A percentile compares a stretch with the other conserved stretches of the same genome.
Evolutionary conservation across 2,797 vertebrate species (phyloP).

Genomic region (Anomalospiza imberbis): DNA sequence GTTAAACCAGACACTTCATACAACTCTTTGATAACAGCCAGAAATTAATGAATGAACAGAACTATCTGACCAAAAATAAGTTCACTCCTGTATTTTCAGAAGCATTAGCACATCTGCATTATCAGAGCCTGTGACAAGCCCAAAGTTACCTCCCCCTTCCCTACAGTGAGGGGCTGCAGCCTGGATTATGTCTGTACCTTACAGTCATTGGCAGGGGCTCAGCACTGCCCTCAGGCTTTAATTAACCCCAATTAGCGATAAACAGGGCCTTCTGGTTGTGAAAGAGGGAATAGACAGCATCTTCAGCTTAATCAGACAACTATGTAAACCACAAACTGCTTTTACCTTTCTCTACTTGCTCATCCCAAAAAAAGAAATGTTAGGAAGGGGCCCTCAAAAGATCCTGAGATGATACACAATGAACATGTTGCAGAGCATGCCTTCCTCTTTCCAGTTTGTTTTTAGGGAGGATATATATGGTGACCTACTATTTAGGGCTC

Average conservation of each 20-base stretch:
- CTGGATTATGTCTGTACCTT: slow-evolving; percentile 33
- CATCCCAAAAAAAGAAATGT: not conserved
- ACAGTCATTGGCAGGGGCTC: slow-evolving; percentile 26
- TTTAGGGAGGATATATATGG: not conserved
- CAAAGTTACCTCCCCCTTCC: not conserved
- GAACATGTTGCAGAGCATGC: not conserved
- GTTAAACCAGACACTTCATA: not conserved
- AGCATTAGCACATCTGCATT: not conserved
- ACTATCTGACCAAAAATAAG: not conserved
- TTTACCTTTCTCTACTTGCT: not conserved
- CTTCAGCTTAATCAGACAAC: not conserved
- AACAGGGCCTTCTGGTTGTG: slow-evolving; percentile 26
- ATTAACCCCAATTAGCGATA: slow-evolving; percentile 69
- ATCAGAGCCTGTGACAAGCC: not conserved
- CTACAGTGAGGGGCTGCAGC: not conserved
- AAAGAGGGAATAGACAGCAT: not conserved
- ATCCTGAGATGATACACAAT: not conserved
- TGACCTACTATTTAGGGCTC: not conserved
- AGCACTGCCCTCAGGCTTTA: slow-evolving; percentile 57
- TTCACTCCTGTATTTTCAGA: not conserved
- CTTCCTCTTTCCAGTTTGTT: not conserved
- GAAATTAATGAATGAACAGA: slow-evolving; percentile 17
- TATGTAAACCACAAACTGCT: not conserved
- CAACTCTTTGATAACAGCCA: not conserved
- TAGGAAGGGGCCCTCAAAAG: not conserved